Conservation (phyloP, 2,888 invertebrate genomes). For the Seira sanloemensis region DNA sequence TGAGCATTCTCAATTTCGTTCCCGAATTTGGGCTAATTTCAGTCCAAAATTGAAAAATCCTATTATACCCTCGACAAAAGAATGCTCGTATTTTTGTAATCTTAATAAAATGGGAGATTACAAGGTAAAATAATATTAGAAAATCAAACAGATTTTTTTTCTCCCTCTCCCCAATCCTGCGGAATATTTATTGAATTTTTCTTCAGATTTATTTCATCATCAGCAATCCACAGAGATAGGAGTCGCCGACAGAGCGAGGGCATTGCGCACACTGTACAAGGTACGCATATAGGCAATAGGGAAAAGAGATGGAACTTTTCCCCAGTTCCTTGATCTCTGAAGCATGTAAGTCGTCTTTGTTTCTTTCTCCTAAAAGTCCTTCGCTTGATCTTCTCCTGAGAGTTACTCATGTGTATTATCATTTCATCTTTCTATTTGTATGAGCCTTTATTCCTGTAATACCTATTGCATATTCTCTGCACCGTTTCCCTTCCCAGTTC, state of each 20-base stretch:
- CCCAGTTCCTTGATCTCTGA: slow-evolving; percentile 58
- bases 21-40: background rate
- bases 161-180: too few relatives aligned
- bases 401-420: slow-evolving; percentile 60
- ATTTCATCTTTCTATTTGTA: slow-evolving; percentile 30
- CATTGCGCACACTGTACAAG: background rate
- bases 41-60: background rate
- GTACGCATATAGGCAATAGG: background rate
- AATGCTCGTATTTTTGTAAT: background rate
- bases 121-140: background rate
- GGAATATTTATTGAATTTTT: slow-evolving; percentile 59
- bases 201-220: slow-evolving; percentile 57
- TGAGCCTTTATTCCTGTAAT: background rate
- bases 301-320: background rate
- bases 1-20: background rate
- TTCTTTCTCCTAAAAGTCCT: slow-evolving; percentile 30
- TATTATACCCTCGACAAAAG: slow-evolving; percentile 9
- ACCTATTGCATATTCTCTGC: slow-evolving; percentile 1
- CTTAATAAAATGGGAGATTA: background rate
- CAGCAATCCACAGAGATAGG: slow-evolving; percentile 5
- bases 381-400: slow-evolving; percentile 46
- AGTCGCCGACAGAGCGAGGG: slow-evolving; percentile 37
- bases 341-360: slow-evolving; percentile 61
- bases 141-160: background rate
- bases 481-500: background rate